Conservation (phyloP, 92 coral and sea anemone species). For the Parazoanthus darwini region DNA sequence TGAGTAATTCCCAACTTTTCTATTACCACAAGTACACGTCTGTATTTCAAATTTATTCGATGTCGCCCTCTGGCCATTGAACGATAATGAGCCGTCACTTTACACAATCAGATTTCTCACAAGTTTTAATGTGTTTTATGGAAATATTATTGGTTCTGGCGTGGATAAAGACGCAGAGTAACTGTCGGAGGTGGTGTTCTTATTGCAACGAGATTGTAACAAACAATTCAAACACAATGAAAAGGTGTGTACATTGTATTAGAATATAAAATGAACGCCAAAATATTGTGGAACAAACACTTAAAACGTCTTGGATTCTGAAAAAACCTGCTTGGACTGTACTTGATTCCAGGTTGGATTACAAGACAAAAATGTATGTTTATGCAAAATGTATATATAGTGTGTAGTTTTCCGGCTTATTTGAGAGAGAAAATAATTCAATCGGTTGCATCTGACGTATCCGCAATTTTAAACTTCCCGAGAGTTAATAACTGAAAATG, state of each 20-base stretch:
- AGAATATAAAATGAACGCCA: background rate
- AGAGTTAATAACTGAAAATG: background rate
- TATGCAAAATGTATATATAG: background rate
- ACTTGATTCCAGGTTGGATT: background rate
- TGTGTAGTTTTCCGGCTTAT: background rate
- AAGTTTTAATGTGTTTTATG: background rate
- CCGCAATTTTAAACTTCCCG: background rate
- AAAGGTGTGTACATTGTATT: background rate
- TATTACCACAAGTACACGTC: background rate
- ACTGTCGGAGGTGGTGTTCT: background rate
- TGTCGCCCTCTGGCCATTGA: background rate
- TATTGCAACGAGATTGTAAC: background rate
- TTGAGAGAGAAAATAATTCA: background rate
- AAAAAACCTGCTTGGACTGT: background rate
- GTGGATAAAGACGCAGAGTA: background rate
- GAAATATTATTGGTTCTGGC: background rate
- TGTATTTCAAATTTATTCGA: background rate
- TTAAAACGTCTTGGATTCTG: background rate
- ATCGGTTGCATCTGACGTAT: background rate
- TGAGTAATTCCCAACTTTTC: background rate
- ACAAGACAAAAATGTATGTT: background rate
- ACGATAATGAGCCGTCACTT: conserved; percentile 2
- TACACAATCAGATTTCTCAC: background rate
- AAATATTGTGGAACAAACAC: background rate
- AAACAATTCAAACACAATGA: background rate